A percentile compares a stretch with the other conserved stretches of the same genome.
Evolutionary conservation across 1,140 invertebrate genomes (phyloP).

Genomic region (Zaprionus kolodkinae): DNA sequence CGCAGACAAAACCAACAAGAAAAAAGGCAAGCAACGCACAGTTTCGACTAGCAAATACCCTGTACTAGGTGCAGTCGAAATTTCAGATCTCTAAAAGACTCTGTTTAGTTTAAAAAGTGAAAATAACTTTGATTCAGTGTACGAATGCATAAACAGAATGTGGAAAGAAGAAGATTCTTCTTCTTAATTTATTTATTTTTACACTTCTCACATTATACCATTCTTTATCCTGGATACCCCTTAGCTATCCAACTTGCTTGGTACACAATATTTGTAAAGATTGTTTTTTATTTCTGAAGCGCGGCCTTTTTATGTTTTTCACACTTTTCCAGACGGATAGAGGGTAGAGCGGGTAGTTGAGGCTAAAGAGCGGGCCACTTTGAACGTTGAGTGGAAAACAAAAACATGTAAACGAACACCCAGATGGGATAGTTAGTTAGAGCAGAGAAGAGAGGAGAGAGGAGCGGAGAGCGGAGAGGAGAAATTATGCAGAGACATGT

Average conservation of each 20-base stretch:
- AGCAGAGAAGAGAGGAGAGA: constrained; percentile 27
- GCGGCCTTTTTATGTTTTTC: constrained; percentile 75
- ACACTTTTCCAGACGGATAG: constrained; percentile 54
- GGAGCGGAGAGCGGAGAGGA: constrained; percentile 8
- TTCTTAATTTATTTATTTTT: too few relatives aligned
- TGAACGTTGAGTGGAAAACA: constrained; percentile 38
- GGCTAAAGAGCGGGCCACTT: constrained; percentile 23
- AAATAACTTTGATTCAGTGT: too few relatives aligned
- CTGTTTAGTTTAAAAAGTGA: too few relatives aligned
- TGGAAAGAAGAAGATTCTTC: too few relatives aligned
- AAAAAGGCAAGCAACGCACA: constrained; percentile 4
- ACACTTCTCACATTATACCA: too few relatives aligned
- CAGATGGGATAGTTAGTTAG: constrained; percentile 62
- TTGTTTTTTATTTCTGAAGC: constrained; percentile 70
- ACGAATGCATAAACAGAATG: too few relatives aligned
- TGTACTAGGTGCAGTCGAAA: background rate
- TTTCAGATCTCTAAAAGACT: background rate
- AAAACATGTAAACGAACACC: constrained; percentile 75
- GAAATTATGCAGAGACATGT: constrained; percentile 16
- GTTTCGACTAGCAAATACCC: background rate
- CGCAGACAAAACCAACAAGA: constrained; percentile 34
- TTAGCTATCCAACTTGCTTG: background rate
- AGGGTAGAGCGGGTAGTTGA: too few relatives aligned
- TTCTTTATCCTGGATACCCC: background rate
- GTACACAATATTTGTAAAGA: constrained; percentile 27